Evolutionary conservation across 2,888 invertebrate genomes (phyloP).

Genomic region (Cerastis rubricosa): DNA sequence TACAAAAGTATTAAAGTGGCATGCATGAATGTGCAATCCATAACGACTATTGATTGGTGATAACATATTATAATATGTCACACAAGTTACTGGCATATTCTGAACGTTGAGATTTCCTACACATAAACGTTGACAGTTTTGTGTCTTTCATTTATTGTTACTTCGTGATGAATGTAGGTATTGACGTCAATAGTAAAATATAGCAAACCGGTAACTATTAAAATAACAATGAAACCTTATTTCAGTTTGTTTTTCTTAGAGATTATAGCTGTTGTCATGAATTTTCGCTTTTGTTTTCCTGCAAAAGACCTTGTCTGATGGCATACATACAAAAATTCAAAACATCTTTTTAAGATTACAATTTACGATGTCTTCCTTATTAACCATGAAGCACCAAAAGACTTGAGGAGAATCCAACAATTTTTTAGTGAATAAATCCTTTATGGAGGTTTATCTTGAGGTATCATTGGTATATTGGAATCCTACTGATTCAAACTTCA

Average conservation of each 20-base stretch:
- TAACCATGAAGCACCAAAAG: neutral
- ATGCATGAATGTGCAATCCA: neutral
- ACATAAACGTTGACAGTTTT: neutral
- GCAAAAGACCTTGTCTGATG: conserved; percentile 22
- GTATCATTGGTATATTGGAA: neutral
- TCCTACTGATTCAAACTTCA: neutral
- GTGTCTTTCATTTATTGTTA: conserved; percentile 5
- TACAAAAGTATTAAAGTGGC: neutral
- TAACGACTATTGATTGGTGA: neutral
- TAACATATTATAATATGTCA: neutral
- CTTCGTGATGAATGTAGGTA: neutral
- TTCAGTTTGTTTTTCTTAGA: conserved; percentile 19
- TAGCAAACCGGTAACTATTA: neutral
- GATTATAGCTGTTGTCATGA: conserved; percentile 1
- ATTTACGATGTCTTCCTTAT: conserved; percentile 16
- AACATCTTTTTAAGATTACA: neutral
- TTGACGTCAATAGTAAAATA: neutral
- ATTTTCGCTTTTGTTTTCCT: conserved; percentile 35
- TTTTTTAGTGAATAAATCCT: neutral
- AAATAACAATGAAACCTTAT: conserved; percentile 16
- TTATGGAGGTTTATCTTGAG: neutral
- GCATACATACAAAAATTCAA: conserved; percentile 10
- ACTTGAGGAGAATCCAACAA: neutral
- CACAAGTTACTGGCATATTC: neutral
- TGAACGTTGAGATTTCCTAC: neutral